Percentiles rank a stretch among this genome's conserved stretches.
phyloP scores from a whole-genome alignment of 2,113 vertebrate species.

The Murina feae region DNA sequence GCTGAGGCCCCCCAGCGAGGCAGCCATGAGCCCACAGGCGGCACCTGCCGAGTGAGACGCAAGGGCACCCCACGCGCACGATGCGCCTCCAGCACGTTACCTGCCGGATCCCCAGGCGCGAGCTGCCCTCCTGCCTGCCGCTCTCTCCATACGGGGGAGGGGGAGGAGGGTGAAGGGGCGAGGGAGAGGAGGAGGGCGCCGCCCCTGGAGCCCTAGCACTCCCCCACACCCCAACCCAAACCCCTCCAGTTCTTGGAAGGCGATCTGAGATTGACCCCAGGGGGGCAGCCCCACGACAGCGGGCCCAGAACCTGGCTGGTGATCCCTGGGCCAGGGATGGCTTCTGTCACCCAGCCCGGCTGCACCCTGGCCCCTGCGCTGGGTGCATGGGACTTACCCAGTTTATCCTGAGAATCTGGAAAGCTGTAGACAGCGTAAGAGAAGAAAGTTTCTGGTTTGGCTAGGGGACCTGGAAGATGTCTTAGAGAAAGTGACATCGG shows the following conservation, averaged over 20 bases:
- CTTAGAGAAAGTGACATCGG: not conserved
- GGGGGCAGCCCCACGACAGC: not conserved
- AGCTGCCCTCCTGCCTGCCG: not conserved
- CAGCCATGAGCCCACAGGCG: not conserved
- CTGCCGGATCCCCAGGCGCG: not conserved
- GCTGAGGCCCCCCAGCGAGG: rapidly evolving
- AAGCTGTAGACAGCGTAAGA: not conserved
- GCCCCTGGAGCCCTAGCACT: rapidly evolving
- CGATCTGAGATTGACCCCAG: not conserved
- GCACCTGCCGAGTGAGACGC: not conserved
- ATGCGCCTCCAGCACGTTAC: not conserved
- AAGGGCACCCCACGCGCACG: too few relatives aligned
- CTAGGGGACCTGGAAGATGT: not conserved
- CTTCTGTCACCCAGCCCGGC: not conserved
- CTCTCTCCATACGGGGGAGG: too few relatives aligned
- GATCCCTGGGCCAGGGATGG: not conserved
- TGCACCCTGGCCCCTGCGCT: not conserved
- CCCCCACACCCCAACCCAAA: rapidly evolving
- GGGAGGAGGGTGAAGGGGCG: too few relatives aligned
- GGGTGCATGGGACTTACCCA: not conserved
- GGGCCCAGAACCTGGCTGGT: not conserved
- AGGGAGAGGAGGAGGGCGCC: too few relatives aligned
- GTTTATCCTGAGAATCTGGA: not conserved
- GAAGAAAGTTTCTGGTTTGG: not conserved
- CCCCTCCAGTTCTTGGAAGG: rapidly evolving